Evolutionary conservation across 2,113 vertebrate species (phyloP), one percentile per base, ranked within the genome.

Genomic region (Beaufortia kweichowensis): DNA sequence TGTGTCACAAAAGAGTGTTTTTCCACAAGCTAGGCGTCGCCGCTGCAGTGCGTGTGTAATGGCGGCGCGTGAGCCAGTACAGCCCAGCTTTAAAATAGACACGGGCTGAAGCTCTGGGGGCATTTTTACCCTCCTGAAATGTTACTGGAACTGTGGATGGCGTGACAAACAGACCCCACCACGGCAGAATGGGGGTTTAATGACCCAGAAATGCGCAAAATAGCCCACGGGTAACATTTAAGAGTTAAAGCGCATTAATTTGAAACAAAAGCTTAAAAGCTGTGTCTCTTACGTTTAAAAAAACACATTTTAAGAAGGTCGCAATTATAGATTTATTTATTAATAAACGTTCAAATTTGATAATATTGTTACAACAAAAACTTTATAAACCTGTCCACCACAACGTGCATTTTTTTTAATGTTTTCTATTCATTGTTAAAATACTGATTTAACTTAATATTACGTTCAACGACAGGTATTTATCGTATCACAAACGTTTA

Each of bases 1-100:
- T 55, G 72, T 78, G 84, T 79, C 17, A n/a, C n/a, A n/a, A n/a
- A n/a, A n/a, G 57, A 33, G 33, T 7, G 46, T 46, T 26, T 21
- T 90, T 92, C 86, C 88, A 86, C 81, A 9, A 80, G 80, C 88
- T 85, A 89, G 87, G 88, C 88, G 88, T 90, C 86, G 85, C 87
- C 88, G 90, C 85, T 77, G 41, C 60, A 41, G 60, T 77, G 46
- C 77, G 80, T 82, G 78, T 69, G 86, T 92, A 90, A 93, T 92
- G 91, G 91, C 92, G 92, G 86, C 82, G 41, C 24, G 23, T 21
- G 63, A 68, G 14, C 63, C 62, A 70, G 39, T 19, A 21, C 3
- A 62, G 33, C 57, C 56, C 46, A 68, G 77, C 66, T 79, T 26
- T 43, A 26, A 64, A 74, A 65, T 8, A 64, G 35, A 65, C 28